These are phyloP conservation scores for Nasua narica DNA, from an alignment of 2,797 vertebrate species.

Conservation along the genomic window DNA sequence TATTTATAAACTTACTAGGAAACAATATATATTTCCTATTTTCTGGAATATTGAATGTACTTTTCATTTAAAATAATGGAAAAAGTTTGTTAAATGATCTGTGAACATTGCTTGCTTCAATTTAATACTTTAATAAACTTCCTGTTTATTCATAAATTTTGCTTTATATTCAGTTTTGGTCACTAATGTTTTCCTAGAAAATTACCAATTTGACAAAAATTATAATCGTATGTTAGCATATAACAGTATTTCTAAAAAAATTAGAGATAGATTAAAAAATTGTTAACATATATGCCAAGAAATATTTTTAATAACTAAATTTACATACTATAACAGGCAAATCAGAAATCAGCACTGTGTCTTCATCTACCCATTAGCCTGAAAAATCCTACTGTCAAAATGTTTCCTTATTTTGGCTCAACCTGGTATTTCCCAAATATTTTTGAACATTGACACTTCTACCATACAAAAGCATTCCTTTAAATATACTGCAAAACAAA, in stretches of 20 bases:
- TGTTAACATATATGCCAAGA: neutral
- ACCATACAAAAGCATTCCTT: neutral
- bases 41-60: neutral
- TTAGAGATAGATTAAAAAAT: neutral
- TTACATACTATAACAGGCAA: neutral
- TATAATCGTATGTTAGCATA: neutral
- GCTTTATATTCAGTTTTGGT: neutral
- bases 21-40: slow-evolving; percentile 1
- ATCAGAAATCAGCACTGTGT: neutral
- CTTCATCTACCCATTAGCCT: neutral
- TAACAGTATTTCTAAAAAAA: neutral
- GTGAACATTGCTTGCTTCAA: neutral
- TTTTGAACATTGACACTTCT: neutral
- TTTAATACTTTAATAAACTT: neutral
- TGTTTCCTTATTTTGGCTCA: neutral
- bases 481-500: neutral
- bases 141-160: neutral
- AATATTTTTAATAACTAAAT: neutral
- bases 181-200: slow-evolving; percentile 7
- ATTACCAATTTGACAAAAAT: neutral
- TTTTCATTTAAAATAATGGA: neutral
- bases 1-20: neutral
- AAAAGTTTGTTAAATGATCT: neutral
- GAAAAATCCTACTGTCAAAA: neutral
- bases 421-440: neutral